Evolutionary conservation across 2,113 vertebrate genomes (phyloP).

Genomic region (Numenius arquata): DNA sequence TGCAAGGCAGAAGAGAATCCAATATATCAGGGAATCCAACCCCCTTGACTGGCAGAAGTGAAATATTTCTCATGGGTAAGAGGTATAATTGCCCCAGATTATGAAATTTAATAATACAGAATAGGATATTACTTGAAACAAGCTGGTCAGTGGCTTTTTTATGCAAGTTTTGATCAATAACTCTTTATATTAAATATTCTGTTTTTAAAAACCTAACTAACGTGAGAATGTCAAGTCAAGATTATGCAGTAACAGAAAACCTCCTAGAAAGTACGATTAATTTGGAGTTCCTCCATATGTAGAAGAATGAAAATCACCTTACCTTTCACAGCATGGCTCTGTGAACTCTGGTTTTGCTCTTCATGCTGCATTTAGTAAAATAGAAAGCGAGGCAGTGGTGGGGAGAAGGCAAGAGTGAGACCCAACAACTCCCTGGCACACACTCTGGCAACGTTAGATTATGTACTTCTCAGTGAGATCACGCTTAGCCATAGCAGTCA

Average conservation of each 20-base stretch:
- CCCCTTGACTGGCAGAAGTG: background rate
- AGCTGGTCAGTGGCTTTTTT: background rate
- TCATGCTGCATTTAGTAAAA: background rate
- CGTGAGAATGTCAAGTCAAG: background rate
- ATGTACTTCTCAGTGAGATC: background rate
- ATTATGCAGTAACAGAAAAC: background rate
- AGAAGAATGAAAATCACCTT: background rate
- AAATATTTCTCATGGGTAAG: background rate
- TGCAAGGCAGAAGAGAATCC: background rate
- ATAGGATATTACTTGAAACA: background rate
- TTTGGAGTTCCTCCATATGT: background rate
- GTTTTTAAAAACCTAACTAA: background rate
- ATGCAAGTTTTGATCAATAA: background rate
- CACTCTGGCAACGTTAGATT: background rate
- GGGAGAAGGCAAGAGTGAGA: background rate
- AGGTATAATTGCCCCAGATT: conserved; percentile 9
- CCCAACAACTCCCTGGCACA: background rate
- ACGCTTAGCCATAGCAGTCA: background rate
- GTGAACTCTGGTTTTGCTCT: background rate
- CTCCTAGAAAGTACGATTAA: background rate
- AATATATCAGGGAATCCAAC: background rate
- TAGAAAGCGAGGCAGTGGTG: background rate
- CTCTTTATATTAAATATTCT: background rate
- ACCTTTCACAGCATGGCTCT: background rate
- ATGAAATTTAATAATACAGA: background rate